Evolutionary conservation across 2,888 invertebrate genomes (phyloP), one percentile per base, ranked within the genome.

Genomic region (Pharmacophagus antenor): DNA sequence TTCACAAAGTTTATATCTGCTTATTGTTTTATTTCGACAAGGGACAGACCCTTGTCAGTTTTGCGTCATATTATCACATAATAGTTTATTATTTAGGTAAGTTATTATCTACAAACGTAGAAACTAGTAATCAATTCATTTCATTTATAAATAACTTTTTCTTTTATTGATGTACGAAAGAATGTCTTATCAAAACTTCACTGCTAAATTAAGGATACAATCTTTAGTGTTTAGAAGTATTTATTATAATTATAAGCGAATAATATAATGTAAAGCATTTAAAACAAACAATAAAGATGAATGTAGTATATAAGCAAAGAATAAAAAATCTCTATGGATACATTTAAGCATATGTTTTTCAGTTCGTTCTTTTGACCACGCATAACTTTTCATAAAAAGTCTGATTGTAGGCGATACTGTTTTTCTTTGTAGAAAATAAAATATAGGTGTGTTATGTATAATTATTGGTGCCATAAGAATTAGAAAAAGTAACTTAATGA

Each of bases 11-110:
- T 56, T 56, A 76, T 77, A 78, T 72, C 62, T 68, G 70, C 70
- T 79, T 73, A 77, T 75, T 74, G 75, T 70, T 71, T 68, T 76
- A 82, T 84, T 83, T 80, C 82, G 86, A 84, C 83, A 74, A 64
- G 68, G 64, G 79, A 84, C 76, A 75, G 84, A 82, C 83, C 77
- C 77, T 70, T 75, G 78, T 74, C 76, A 71, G 73, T 82, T 79
- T 68, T 69, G 62, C 74, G 80, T 79, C 81, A 77, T 75, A 79
- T 82, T 82, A 74, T 56, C 48, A 22, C 56, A 41, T 56, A 44
- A 44, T 44, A 44, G 42, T 44, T 44, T 44, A 44, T 44, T 18
- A n/a, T 44, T 44, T 44, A 8, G 42, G 17, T 44, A 44, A 44
- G 7, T 17, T 44, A 18, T 44, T 44, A 44, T 44, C 18, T 17